A percentile compares a stretch with the other conserved stretches of the same genome.
Evolutionary conservation across 2,113 vertebrate species (phyloP).

Genomic region (Lepidothrix coronata): DNA sequence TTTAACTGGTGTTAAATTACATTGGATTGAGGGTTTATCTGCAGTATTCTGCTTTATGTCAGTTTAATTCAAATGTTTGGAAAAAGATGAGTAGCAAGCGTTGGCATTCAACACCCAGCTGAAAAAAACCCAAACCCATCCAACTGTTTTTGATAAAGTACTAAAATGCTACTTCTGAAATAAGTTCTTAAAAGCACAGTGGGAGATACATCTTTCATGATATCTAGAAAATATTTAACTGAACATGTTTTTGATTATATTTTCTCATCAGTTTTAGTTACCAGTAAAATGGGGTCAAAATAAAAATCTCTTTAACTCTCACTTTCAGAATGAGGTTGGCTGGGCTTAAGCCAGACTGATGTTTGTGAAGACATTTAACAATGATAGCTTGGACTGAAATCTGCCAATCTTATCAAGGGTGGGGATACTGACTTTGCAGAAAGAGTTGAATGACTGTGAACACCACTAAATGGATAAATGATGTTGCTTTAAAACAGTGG

Average conservation of each 20-base stretch:
- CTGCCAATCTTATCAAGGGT: conserved; percentile 25
- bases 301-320: not conserved
- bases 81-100: not conserved
- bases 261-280: conserved; percentile 14
- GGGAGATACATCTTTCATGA: not conserved
- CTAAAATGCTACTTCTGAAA: conserved; percentile 19
- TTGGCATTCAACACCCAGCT: not conserved
- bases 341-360: not conserved
- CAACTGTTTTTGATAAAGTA: conserved; percentile 1
- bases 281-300: not conserved
- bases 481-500: conserved; percentile 25
- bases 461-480: conserved; percentile 29
- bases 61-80: not conserved
- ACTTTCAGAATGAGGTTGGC: not conserved
- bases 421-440: not conserved
- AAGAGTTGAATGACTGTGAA: not conserved
- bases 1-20: not conserved
- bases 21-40: not conserved
- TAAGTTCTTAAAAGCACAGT: not conserved
- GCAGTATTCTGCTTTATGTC: conserved; percentile 12
- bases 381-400: not conserved
- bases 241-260: not conserved
- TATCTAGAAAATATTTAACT: not conserved
- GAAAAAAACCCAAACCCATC: not conserved
- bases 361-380: conserved; percentile 11